These are phyloP conservation scores for Pristis pectinata DNA, from an alignment of 2,797 vertebrate species.

Conservation along the genomic window DNA sequence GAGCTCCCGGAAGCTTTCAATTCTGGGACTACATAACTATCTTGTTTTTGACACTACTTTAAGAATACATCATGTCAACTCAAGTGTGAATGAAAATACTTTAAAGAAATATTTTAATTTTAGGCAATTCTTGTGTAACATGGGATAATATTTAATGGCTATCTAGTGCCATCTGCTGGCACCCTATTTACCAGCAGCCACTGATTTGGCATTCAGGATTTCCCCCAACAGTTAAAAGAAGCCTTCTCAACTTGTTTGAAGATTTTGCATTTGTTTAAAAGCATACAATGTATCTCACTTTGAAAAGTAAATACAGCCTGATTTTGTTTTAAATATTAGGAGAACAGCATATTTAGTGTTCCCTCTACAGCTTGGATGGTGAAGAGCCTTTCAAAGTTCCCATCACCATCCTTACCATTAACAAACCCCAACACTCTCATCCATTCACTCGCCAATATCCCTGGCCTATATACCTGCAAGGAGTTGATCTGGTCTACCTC, in stretches of 20 bases:
- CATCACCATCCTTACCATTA: no score
- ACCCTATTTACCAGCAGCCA: background rate
- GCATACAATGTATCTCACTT: background rate
- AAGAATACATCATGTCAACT: background rate
- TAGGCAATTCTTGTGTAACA: background rate
- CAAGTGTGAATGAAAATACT: background rate
- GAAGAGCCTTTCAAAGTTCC: no score
- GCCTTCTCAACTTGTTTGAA: background rate
- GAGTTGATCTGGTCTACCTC: no score
- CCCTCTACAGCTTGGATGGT: no score
- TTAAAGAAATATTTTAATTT: background rate
- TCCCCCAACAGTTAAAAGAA: background rate
- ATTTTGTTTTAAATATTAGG: background rate
- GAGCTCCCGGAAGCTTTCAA: background rate
- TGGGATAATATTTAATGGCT: background rate
- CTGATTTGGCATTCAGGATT: background rate
- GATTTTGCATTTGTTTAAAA: background rate
- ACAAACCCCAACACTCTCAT: no score
- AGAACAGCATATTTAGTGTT: no score
- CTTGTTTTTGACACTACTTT: background rate
- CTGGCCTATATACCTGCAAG: no score
- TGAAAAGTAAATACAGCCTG: background rate
- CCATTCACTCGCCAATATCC: no score
- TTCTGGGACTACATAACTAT: background rate
- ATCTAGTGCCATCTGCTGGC: conserved; percentile 27